Base-by-base conservation (phyloP, 2,113 vertebrate species). In the Barnardius zonarius region DNA sequence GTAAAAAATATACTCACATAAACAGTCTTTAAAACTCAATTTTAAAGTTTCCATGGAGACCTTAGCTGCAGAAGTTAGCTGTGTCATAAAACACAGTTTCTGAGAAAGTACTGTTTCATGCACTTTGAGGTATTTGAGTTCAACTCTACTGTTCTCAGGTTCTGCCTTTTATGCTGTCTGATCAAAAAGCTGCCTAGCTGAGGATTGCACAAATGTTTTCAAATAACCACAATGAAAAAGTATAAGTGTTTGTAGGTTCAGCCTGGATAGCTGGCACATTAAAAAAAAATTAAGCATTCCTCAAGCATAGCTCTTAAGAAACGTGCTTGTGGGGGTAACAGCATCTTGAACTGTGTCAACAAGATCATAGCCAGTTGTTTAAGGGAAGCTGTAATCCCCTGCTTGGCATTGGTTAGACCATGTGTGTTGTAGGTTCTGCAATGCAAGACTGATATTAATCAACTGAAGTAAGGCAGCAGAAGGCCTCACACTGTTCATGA, bases 11-110 rank as follows among this genome's bases (percentile, higher is more conserved):
- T 28, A 39, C 11, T 78, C 59, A 16, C 14, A 55, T 62, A 72
- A 92, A 75, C n/a, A 93, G 54, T 46, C 57, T 90, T 90, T 72
- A 84, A 92, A 94, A 68, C 31, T 86, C 11, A 11, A 2, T 86
- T 86, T 92, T 75, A 33, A 93, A 82, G 57, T 93, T 92, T 70
- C 92, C 37, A 46, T 93, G 92, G 77, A 93, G 80, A 95, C 62
- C 30, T 83, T 69, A 84, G 44, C 61, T 88, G 39, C 39, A 66
- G 73, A 94, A 95, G n/a, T 75, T 92, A 46, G 4, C 44, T 82
- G 11, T 62, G 35, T 76, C 52, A 48, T 91, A 69, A 92, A 91
- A 68, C 23, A 28, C 25, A 28, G 90, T 86, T 92, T 90, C 62
- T 69, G n/a, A 73, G 44, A 76, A 92, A 69, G 75, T 70, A 59